Base-by-base conservation (phyloP, 2,888 invertebrate genomes). In the Xanthostigma xanthostigma region DNA sequence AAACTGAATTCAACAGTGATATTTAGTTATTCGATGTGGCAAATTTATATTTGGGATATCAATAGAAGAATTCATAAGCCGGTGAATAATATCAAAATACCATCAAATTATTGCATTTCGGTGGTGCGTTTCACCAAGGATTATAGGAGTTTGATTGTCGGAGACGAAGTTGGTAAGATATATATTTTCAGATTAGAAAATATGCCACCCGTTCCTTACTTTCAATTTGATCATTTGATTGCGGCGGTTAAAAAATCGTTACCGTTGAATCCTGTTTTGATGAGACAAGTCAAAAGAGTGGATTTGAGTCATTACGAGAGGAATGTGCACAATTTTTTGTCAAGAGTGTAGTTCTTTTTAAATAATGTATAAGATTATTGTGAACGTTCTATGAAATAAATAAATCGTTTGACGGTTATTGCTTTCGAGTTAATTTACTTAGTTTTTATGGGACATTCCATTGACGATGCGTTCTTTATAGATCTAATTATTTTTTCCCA, bases 1-100 rank as follows among this genome's bases (percentile, higher is more conserved):
- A 85, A 84, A 1, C 75, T 75, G 1, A 81, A 85, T 62, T 78
- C 88, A 0, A 84, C 87, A 0, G 75, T 90, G 1, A 67, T 89
- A 9, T 77, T 83, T 0, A 78, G 78, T 0, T 74, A 81, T 2
- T 79, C 78, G 45, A 79, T 78, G 0, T 74, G 73, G 52, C 68
- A 77, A 8, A 71, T 90, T 13, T 79, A 81, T 45, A 69, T 89
- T 33, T 90, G 90, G 90, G 87, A 90, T 62, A 66, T 89, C 9
- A 76, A 81, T 8, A 68, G 84, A 27, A 86, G 83, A 60, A 78
- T 75, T 1, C 76, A 84, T 51, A 75, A 75, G 46, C 84, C 88
- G 0, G 76, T 76, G 51, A 77, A 78, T 0, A 69, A 76, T 43
- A 76, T 75, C 39, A 58, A 60, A 1, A 74, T 77, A 41, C 70